These are phyloP conservation scores for Standfussiana lucernea DNA, from an alignment of 2,888 invertebrate genomes.

Conservation along the genomic window DNA sequence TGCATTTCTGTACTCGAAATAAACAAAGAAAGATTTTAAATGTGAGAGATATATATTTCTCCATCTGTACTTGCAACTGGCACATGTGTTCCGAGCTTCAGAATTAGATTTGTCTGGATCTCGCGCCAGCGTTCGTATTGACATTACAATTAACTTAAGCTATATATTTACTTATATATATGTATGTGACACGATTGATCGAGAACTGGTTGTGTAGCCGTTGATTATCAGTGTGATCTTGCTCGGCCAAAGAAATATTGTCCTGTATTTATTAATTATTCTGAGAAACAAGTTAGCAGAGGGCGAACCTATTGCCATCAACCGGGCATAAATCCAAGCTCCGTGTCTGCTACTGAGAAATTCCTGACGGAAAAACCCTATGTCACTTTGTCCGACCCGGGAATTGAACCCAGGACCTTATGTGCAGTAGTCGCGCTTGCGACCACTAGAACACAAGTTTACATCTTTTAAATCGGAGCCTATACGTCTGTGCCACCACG, in stretches of 20 bases:
- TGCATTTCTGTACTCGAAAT: neutral
- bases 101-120: slow-evolving; percentile 54
- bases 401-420: neutral
- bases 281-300: no score
- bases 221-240: neutral
- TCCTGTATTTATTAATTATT: neutral
- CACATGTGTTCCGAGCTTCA: slow-evolving; percentile 44
- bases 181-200: neutral
- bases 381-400: neutral
- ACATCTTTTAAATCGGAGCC: neutral
- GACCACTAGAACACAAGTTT: neutral
- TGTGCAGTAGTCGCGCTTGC: neutral
- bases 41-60: neutral
- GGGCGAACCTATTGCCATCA: no score
- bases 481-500: neutral
- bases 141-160: slow-evolving; percentile 25
- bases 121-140: slow-evolving; percentile 28
- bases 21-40: neutral
- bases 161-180: neutral
- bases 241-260: neutral
- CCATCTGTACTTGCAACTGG: neutral
- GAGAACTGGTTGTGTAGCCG: neutral
- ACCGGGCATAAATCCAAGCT: no score
- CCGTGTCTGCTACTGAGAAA: neutral
- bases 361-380: neutral